Base-by-base conservation (phyloP, 1,140 invertebrate species). In the Pseudomyrmex sp. region DNA sequence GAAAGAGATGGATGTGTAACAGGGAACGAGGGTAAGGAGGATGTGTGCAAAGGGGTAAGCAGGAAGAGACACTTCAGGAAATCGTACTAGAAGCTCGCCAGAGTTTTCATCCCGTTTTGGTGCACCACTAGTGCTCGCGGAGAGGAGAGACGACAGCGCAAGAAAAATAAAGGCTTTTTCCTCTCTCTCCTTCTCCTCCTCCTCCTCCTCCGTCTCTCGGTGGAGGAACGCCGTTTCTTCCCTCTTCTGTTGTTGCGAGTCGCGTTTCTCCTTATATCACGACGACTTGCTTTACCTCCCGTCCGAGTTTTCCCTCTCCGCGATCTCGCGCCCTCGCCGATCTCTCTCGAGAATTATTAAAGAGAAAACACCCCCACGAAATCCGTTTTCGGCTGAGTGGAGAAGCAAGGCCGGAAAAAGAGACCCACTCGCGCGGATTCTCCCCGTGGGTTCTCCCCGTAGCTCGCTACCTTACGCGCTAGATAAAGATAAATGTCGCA, bases 31-130 rank as follows among this genome's bases (percentile, higher is more conserved):
- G 58, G 63, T 50, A 69, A 59, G n/a, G 46, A 52, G 65, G 62
- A 59, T 56, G 72, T 35, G 68, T 75, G 76, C 46, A 77, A 83
- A 75, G 79, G 75, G 82, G 56, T 50, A 73, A 83, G 58, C 63
- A 74, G 82, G 65, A 50, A 48, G 83, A 75, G 74, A 88, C 80
- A 83, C 82, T 89, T 54, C 68, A 87, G 80, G 82, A 89, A 89
- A 89, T 89, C 79, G 88, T 87, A 80, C 88, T 83, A 82, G 66
- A 72, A 87, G 69, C 88, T 89, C 85, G 84, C 82, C 46, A n/a
- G 77, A 70, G 68, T 76, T 89, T 84, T 77, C 83, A 62, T 89
- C 85, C 82, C 86, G 83, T 87, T 89, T 88, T 77, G 88, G 79
- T 74, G 61, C 69, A 46, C 56, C 62, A 63, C 86, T 74, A 68